Evolutionary conservation across 2,888 invertebrate genomes (phyloP).

Genomic region (Empis livida): DNA sequence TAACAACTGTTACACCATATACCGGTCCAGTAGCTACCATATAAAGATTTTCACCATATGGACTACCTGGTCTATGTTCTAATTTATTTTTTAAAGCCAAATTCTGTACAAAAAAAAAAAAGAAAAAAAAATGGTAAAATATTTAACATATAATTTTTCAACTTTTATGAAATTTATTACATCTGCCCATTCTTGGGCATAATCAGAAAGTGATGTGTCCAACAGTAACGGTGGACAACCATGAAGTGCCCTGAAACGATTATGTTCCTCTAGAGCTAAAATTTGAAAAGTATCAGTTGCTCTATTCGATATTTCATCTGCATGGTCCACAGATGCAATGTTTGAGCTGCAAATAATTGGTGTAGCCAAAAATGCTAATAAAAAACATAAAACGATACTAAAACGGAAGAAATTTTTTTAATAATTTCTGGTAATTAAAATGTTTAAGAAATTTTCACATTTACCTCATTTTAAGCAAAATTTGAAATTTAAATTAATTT

Average conservation of each 20-base stretch:
- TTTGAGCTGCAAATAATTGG: too few species aligned
- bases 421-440: too few species aligned
- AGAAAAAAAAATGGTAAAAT: not conserved
- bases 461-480: too few species aligned
- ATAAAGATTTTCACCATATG: conserved; percentile 76
- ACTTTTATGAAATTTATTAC: conserved; percentile 18
- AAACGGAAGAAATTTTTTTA: too few species aligned
- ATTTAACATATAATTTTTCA: too few species aligned
- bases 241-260: conserved; percentile 51
- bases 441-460: too few species aligned
- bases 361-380: too few species aligned
- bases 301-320: too few species aligned
- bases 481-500: too few species aligned
- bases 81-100: conserved; percentile 51
- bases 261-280: conserved; percentile 40
- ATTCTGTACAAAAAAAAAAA: conserved; percentile 8
- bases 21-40: conserved; percentile 50
- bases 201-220: conserved; percentile 49
- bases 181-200: conserved; percentile 57
- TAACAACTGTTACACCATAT: conserved; percentile 56
- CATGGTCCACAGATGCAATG: too few species aligned
- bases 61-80: conserved; percentile 60
- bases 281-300: too few species aligned
- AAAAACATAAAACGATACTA: too few species aligned
- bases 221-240: conserved; percentile 50